Evolutionary conservation across 2,113 vertebrate genomes (phyloP).

Genomic region (Nothoprocta perdicaria): DNA sequence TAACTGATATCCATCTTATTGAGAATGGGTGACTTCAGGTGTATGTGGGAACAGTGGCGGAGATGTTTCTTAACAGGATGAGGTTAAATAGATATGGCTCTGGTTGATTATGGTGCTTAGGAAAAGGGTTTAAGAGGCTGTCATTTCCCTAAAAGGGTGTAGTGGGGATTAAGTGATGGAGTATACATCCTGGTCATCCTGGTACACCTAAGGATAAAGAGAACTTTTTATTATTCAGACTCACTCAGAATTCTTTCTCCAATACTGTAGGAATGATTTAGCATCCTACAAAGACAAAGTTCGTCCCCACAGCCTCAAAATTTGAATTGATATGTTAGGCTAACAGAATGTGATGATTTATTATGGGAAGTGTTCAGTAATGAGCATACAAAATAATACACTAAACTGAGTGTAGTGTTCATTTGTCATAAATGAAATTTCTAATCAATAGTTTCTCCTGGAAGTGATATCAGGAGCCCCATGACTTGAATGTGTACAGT

Average conservation of each 20-base stretch:
- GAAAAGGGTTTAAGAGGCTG: background rate
- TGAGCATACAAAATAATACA: background rate
- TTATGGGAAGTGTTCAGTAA: background rate
- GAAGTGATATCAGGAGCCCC: conserved; percentile 42
- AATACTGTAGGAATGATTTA: background rate
- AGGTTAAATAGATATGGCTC: background rate
- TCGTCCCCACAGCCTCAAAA: background rate
- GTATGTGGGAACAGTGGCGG: background rate
- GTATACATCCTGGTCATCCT: fast-evolving
- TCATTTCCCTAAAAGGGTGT: background rate
- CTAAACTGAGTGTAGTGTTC: background rate
- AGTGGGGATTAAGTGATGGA: background rate
- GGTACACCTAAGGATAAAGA: background rate
- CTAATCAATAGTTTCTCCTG: conserved; percentile 56
- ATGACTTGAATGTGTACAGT: conserved; percentile 39
- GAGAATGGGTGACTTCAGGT: background rate
- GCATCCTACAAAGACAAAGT: background rate
- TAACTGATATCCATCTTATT: background rate
- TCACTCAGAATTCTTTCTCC: background rate
- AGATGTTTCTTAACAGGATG: background rate
- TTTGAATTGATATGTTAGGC: background rate
- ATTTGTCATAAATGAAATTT: conserved; percentile 44
- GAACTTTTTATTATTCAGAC: background rate
- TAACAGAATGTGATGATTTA: background rate
- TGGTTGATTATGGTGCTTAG: background rate